Evolutionary conservation across 2,113 vertebrate species (phyloP).

Genomic region (Morphnarchus princeps): DNA sequence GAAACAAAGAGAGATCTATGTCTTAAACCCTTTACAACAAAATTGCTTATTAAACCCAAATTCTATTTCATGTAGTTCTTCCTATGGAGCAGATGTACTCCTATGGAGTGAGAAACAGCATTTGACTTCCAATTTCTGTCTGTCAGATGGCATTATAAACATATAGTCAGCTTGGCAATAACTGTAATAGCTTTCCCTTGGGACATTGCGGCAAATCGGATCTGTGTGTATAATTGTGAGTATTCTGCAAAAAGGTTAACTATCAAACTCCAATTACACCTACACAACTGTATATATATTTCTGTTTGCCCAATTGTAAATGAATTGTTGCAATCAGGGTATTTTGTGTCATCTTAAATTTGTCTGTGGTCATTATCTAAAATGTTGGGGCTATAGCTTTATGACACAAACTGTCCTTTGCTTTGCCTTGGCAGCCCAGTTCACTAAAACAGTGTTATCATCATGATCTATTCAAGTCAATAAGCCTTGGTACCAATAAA

Average conservation of each 20-base stretch:
- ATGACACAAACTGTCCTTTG: not conserved
- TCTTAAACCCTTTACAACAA: not conserved
- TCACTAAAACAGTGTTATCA: not conserved
- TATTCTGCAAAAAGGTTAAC: not conserved
- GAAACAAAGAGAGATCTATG: not conserved
- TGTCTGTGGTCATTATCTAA: not conserved
- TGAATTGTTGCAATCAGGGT: not conserved
- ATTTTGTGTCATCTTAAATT: not conserved
- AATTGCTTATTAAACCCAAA: not conserved
- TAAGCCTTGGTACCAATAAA: not conserved
- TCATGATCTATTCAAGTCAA: not conserved
- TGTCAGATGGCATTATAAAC: not conserved
- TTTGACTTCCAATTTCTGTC: not conserved
- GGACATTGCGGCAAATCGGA: rapidly evolving
- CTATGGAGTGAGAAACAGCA: not conserved
- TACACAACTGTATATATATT: not conserved
- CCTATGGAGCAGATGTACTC: not conserved
- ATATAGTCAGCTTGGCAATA: not conserved
- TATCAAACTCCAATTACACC: not conserved
- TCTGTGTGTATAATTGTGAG: not conserved
- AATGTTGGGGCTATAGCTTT: not conserved
- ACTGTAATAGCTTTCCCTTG: not conserved
- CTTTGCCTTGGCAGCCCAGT: not conserved
- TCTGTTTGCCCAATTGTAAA: not conserved
- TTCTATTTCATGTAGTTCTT: not conserved